Percentiles rank a stretch among this genome's conserved stretches.
Conservation (phyloP, 2,888 invertebrate species). For the Dasypolia templi region DNA sequence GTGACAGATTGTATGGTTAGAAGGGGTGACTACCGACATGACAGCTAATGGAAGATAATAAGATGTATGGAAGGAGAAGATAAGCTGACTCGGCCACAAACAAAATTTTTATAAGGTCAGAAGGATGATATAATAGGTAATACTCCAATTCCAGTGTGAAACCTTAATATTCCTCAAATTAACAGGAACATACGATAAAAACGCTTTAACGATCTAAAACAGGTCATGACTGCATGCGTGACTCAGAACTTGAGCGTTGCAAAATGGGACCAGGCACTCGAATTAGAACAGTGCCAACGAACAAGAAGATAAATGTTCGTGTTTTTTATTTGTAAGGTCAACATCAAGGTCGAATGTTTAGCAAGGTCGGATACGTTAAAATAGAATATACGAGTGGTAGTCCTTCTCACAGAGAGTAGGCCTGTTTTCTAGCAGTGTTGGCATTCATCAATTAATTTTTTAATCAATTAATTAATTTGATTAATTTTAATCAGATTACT, state of each 20-base stretch:
- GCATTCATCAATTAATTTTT: too few species aligned
- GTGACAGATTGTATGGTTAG: too few species aligned
- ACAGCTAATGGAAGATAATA: neutral
- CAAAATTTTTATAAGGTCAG: too few species aligned
- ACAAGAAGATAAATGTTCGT: constrained; percentile 27
- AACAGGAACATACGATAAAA: constrained; percentile 41
- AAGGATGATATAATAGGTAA: neutral
- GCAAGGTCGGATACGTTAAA: constrained; percentile 10
- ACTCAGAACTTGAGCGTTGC: constrained; percentile 65
- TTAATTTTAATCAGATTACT: too few species aligned
- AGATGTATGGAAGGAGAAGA: neutral
- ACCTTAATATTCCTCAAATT: constrained; percentile 35
- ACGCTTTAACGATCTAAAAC: constrained; percentile 42
- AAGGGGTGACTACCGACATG: neutral
- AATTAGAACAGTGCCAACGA: constrained; percentile 59
- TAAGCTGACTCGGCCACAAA: too few species aligned
- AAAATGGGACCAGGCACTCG: constrained; percentile 54
- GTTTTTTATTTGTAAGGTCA: constrained; percentile 24
- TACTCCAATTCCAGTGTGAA: neutral
- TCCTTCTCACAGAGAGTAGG: neutral
- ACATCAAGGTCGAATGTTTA: constrained; percentile 31
- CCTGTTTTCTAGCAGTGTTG: neutral
- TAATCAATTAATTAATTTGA: too few species aligned
- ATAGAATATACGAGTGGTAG: neutral
- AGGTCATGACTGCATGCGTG: constrained; percentile 63